Evolutionary conservation across 2,888 invertebrate species (phyloP).

Genomic region (Hylaea fasciaria): DNA sequence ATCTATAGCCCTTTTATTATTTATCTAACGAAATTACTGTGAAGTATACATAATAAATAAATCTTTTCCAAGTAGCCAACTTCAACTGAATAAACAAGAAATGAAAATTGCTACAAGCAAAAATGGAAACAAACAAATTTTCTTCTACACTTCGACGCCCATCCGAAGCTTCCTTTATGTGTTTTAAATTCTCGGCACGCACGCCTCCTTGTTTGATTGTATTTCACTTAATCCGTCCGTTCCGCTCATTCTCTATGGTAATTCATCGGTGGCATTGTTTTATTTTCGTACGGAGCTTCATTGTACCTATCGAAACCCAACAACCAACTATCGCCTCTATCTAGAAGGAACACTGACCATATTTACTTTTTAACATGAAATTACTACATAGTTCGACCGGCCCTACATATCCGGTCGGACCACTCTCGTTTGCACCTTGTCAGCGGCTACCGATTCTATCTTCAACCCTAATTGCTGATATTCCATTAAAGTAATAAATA

Average conservation of each 20-base stretch:
- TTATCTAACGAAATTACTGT: neutral
- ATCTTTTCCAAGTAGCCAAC: constrained; percentile 39
- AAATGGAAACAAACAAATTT: constrained; percentile 60
- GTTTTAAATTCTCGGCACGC: constrained; percentile 67
- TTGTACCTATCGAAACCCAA: constrained; percentile 42
- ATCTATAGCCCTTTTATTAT: neutral
- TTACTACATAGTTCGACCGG: constrained; percentile 49
- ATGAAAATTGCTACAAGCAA: constrained; percentile 50
- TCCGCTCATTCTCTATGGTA: constrained; percentile 82
- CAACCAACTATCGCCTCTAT: constrained; percentile 52
- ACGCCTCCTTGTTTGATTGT: constrained; percentile 76
- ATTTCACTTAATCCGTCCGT: constrained; percentile 81
- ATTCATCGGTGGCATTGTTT: constrained; percentile 79
- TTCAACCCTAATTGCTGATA: constrained; percentile 80
- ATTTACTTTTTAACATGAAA: constrained; percentile 47
- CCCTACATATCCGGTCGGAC: constrained; percentile 74
- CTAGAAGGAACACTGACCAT: constrained; percentile 47
- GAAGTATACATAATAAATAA: constrained; percentile 30
- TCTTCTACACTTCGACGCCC: constrained; percentile 51
- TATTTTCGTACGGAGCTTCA: constrained; percentile 66
- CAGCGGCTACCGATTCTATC: constrained; percentile 82
- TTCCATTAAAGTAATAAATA: constrained; percentile 83
- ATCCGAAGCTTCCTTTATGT: constrained; percentile 56
- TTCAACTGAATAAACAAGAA: constrained; percentile 44
- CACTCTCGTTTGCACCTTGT: constrained; percentile 84